phyloP scores from a whole-genome alignment of 1,140 invertebrate genomes.

The Vanessa tameamea region DNA sequence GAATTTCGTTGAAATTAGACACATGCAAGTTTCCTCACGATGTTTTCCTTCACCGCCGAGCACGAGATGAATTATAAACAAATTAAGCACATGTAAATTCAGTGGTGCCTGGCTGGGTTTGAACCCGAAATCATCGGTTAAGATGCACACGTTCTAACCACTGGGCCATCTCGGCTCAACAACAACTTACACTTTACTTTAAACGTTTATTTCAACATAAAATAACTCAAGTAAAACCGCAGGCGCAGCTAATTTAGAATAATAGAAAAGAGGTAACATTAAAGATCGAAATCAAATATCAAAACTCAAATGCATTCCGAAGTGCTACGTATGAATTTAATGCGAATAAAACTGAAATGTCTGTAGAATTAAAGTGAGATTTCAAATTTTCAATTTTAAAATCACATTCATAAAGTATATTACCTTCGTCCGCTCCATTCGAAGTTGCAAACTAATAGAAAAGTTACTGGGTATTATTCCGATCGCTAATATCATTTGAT shows the following conservation, averaged over 20 bases:
- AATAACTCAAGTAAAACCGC: too few species aligned
- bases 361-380: conserved; percentile 18
- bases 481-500: conserved; percentile 25
- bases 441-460: conserved; percentile 17
- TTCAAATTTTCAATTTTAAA: conserved; percentile 29
- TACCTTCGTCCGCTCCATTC: neutral
- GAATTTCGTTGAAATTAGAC: too few species aligned
- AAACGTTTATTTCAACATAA: too few species aligned
- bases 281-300: conserved; percentile 3
- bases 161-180: too few species aligned
- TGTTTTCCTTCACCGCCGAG: too few species aligned
- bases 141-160: too few species aligned
- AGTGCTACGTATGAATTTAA: conserved; percentile 5
- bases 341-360: conserved; percentile 13
- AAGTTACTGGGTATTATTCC: conserved; percentile 28
- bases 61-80: too few species aligned
- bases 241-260: neutral
- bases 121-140: too few species aligned
- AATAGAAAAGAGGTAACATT: neutral
- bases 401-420: conserved; percentile 29
- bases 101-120: too few species aligned
- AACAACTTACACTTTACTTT: too few species aligned
- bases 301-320: neutral
- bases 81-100: too few species aligned
- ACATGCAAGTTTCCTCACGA: too few species aligned